Percentiles rank a stretch among this genome's conserved stretches.
Conservation (phyloP, 1,140 invertebrate species). For the Drosophila trapezifrons region DNA sequence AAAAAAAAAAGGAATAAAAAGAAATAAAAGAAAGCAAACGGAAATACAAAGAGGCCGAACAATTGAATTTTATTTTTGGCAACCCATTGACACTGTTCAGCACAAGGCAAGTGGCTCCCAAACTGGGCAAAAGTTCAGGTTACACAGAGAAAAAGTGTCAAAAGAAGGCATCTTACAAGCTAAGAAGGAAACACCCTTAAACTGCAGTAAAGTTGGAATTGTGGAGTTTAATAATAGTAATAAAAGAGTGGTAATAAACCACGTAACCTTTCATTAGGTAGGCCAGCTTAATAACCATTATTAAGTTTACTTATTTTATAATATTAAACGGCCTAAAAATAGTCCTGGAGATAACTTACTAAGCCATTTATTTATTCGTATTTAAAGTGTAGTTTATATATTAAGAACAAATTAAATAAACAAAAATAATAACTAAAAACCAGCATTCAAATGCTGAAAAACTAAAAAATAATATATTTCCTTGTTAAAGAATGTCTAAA, state of each 20-base stretch:
- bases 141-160: neutral
- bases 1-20: too few species aligned
- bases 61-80: conserved; percentile 61
- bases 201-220: neutral
- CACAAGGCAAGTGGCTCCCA: conserved; percentile 34
- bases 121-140: conserved; percentile 21
- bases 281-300: neutral
- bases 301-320: neutral
- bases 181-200: neutral
- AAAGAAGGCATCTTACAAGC: conserved; percentile 4
- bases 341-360: too few species aligned
- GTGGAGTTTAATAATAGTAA: neutral
- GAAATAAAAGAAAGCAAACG: conserved; percentile 24
- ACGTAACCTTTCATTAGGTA: neutral
- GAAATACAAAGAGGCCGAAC: conserved; percentile 18
- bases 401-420: neutral
- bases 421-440: neutral
- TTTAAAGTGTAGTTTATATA: neutral
- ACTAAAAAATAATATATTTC: neutral
- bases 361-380: too few species aligned
- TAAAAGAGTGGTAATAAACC: neutral
- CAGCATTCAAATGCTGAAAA: neutral
- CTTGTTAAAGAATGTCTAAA: neutral
- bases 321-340: too few species aligned
- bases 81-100: conserved; percentile 42